phyloP scores from a whole-genome alignment of 2,888 invertebrate genomes.

The Altica lythri region DNA sequence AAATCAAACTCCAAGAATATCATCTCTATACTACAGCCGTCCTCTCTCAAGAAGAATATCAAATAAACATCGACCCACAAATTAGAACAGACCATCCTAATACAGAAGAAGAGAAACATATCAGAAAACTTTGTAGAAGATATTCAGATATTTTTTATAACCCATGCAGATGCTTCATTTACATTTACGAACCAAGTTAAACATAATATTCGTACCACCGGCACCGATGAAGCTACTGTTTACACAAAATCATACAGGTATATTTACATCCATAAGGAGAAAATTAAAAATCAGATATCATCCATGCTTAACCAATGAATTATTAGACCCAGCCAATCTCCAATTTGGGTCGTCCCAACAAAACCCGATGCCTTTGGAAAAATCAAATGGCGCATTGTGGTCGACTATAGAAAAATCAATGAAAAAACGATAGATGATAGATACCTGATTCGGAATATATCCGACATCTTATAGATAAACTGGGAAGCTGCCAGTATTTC shows the following conservation, averaged over 20 bases:
- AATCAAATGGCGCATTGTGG: constrained; percentile 19
- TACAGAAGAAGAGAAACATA: too few relatives aligned
- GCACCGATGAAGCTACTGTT: not conserved
- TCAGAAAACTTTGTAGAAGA: too few relatives aligned
- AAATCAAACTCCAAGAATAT: too few relatives aligned
- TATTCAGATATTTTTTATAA: too few relatives aligned
- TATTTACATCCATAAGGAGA: not conserved
- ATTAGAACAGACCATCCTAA: too few relatives aligned
- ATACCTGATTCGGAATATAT: constrained; percentile 19
- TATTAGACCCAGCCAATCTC: constrained; percentile 20
- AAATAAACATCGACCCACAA: too few relatives aligned
- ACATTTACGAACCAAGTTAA: too few relatives aligned
- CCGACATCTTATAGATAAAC: constrained; percentile 18
- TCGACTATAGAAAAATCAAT: constrained; percentile 20
- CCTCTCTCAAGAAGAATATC: too few relatives aligned
- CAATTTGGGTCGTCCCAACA: constrained; percentile 29
- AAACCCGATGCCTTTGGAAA: constrained; percentile 28
- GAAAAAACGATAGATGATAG: constrained; percentile 16
- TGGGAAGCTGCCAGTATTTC: constrained; percentile 16
- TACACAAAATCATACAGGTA: not conserved
- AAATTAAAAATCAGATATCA: not conserved
- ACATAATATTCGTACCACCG: too few relatives aligned
- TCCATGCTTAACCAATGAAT: constrained; percentile 3
- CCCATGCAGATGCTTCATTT: too few relatives aligned
- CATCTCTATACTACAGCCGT: too few relatives aligned